A percentile compares a stretch with the other conserved stretches of the same genome.
These are phyloP conservation scores for Aelia acuminata DNA, from an alignment of 2,888 invertebrate species.

Conservation along the genomic window DNA sequence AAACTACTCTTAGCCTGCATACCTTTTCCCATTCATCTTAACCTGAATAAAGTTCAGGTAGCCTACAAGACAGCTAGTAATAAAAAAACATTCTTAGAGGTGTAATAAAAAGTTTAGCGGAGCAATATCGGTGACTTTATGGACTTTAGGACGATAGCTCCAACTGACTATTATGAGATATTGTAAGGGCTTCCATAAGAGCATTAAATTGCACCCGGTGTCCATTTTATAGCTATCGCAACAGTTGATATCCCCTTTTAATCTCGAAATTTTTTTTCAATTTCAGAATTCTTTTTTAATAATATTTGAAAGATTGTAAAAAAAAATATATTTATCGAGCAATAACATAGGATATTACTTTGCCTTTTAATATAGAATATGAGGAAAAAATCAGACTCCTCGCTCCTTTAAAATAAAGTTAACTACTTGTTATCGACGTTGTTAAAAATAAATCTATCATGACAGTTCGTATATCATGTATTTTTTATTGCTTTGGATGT, in stretches of 20 bases:
- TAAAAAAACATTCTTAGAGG: neutral
- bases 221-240: neutral
- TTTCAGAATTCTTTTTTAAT: neutral
- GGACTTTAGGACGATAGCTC: constrained; percentile 1
- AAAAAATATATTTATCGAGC: neutral
- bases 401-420: too few relatives aligned
- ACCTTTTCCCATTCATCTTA: neutral
- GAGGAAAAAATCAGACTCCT: neutral
- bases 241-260: constrained; percentile 9
- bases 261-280: neutral
- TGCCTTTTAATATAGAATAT: neutral
- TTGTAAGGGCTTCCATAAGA: neutral
- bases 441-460: too few relatives aligned
- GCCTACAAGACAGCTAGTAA: neutral
- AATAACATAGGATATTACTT: neutral
- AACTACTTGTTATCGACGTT: too few relatives aligned
- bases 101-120: neutral
- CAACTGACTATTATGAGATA: constrained; percentile 34
- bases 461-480: too few relatives aligned
- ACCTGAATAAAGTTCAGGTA: neutral
- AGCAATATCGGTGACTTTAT: constrained; percentile 39
- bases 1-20: too few relatives aligned
- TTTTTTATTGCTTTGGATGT: too few relatives aligned
- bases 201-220: neutral
- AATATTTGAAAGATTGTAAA: neutral